Conservation (phyloP, 2,113 vertebrate species). For the Vicugna pacos region DNA sequence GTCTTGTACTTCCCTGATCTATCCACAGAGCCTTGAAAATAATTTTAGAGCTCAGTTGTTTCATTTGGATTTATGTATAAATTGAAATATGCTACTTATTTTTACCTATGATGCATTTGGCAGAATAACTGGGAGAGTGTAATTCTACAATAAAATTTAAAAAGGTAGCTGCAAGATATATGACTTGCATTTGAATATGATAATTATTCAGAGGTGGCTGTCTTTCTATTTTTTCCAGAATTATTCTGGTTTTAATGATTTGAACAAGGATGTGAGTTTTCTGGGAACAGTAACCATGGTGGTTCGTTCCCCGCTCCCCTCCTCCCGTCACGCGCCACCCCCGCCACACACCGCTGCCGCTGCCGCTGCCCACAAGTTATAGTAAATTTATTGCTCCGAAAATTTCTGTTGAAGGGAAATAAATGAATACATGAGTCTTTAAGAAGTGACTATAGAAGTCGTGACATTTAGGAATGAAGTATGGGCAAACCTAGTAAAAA, state of each 20-base stretch:
- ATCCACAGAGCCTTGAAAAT: background rate
- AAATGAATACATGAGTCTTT: background rate
- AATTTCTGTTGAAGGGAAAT: background rate
- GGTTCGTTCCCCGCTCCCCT: too few species aligned
- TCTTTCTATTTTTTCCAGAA: background rate
- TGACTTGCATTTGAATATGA: background rate
- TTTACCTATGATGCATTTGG: background rate
- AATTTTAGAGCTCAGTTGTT: constrained; percentile 11
- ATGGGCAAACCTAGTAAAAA: background rate
- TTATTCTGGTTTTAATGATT: background rate
- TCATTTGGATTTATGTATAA: background rate
- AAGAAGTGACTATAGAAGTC: background rate
- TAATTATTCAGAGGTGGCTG: background rate
- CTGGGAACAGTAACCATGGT: background rate
- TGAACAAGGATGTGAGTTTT: background rate
- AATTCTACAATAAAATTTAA: background rate
- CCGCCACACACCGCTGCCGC: background rate
- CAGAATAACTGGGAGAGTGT: background rate
- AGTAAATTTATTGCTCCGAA: background rate
- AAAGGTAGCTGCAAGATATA: background rate
- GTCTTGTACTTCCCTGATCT: background rate
- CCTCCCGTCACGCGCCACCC: background rate
- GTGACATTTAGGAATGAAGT: background rate
- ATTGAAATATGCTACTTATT: background rate
- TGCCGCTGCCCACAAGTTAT: too few species aligned